Base-by-base conservation (phyloP, 2,888 invertebrate genomes). In the Strigamia crassipes region DNA sequence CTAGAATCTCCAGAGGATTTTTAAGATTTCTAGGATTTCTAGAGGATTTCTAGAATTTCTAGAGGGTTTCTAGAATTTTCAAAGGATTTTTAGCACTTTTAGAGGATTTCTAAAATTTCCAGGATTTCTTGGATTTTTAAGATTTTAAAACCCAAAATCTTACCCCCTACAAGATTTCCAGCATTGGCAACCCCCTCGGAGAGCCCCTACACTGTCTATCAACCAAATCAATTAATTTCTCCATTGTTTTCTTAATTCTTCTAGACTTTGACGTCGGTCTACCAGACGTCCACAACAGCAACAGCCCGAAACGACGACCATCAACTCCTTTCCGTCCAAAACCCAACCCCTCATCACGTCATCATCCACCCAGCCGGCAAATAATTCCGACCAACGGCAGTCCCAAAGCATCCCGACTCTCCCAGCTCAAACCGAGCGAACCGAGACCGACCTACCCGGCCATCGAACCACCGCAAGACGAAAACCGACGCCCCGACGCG, bases 311-410 rank as follows among this genome's bases (percentile, higher is more conserved):
- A 66, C n/a, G 27, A 66, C 66, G 27, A 66, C 66, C 66, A 66
- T 66, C 66, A 66, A 66, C 66, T 31, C 66, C 66, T 27, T 66
- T 66, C 66, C 66, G 66, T 66, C 66, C 66, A 66, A 66, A 27
- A 23, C 3, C 66, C 15, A 51, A n/a, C 51, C 18, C 51, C 4
- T 12, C 10, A 51, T 51, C 51, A n/a, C 6, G 15, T 18, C 51
- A 18, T 51, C 10, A 15, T n/a, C n/a, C 18, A 2, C 1, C 51
- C 1, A n/a, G n/a, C n/a, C n/a, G 18, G 18, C 51, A 51, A 15
- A 66, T 66, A 27, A 23, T 27, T 31, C 66, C 66, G 31, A 27
- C 66, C 23, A 66, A 66, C 8, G 66, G 66, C 66, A 66, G 66
- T 27, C 51, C 51, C 51, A 51, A 51, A 51, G 18, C 18, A 18